Conservation (phyloP, 2,888 invertebrate genomes). For the Hirudinaria manillensis region DNA sequence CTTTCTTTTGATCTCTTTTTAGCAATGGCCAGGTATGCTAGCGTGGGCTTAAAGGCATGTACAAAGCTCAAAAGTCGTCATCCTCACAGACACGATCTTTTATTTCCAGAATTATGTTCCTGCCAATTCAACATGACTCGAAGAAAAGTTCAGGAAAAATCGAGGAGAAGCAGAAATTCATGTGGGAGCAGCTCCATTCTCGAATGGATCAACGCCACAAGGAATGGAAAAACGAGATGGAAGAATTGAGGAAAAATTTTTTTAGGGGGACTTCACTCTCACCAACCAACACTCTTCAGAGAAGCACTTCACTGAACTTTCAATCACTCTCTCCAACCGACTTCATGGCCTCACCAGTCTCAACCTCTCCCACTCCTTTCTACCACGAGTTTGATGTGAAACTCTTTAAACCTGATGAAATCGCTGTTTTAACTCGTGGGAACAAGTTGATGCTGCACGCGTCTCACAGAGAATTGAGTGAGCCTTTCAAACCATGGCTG, state of each 20-base stretch:
- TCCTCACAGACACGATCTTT: too few species aligned
- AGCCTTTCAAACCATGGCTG: neutral
- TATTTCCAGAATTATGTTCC: neutral
- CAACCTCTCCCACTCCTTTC: neutral
- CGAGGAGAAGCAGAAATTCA: neutral
- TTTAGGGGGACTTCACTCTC: neutral
- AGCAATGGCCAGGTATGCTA: too few species aligned
- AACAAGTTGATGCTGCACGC: constrained; percentile 13
- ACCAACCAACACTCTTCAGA: too few species aligned
- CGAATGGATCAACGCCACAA: constrained; percentile 12
- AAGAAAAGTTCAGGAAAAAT: neutral
- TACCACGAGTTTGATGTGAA: constrained; percentile 21
- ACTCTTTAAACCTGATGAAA: constrained; percentile 2
- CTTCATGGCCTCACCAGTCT: neutral
- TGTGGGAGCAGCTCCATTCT: constrained; percentile 4
- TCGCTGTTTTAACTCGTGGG: neutral
- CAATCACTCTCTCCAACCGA: neutral
- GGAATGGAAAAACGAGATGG: constrained; percentile 27
- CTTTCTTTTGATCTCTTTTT: too few species aligned
- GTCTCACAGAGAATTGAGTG: constrained; percentile 12
- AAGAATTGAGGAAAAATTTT: constrained; percentile 22
- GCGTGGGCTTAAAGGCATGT: too few species aligned
- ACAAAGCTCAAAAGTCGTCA: too few species aligned
- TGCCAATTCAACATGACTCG: constrained; percentile 1
- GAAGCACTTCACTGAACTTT: neutral